These are phyloP conservation scores for Stictocephala bisonia DNA, from an alignment of 2,888 invertebrate genomes.

Conservation along the genomic window DNA sequence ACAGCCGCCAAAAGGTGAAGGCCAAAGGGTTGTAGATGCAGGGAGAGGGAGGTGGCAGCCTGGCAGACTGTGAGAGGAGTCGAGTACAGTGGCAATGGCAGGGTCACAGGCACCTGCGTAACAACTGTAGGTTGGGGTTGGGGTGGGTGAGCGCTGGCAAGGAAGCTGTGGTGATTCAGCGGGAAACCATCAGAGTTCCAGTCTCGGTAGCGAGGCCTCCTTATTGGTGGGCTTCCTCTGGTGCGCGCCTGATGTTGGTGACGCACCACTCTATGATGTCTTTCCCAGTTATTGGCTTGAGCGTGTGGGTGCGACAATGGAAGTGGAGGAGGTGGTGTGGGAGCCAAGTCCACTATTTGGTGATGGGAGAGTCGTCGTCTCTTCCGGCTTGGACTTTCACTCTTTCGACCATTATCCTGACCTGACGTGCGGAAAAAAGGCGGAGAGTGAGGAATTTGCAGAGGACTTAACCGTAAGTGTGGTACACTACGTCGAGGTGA, in stretches of 20 bases:
- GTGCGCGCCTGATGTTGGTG: constrained; percentile 22
- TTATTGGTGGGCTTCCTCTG: constrained; percentile 67
- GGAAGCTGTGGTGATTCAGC: constrained; percentile 46
- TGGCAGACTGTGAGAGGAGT: constrained; percentile 57
- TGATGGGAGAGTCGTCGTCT: constrained; percentile 77
- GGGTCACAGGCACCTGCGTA: constrained; percentile 70
- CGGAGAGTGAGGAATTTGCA: constrained; percentile 69
- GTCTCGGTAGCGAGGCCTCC: constrained; percentile 68
- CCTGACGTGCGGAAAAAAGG: constrained; percentile 68
- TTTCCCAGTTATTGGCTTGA: constrained; percentile 56
- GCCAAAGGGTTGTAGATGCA: constrained; percentile 48
- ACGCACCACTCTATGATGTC: constrained; percentile 46
- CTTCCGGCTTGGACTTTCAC: constrained; percentile 88
- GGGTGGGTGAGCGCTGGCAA: constrained; percentile 60
- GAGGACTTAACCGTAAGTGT: constrained; percentile 69
- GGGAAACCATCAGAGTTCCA: constrained; percentile 55
- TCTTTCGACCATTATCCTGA: constrained; percentile 73
- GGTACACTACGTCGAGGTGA: constrained; percentile 53
- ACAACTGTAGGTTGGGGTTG: constrained; percentile 64
- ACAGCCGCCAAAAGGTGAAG: constrained; percentile 58
- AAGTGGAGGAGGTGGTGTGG: constrained; percentile 60
- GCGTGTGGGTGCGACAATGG: constrained; percentile 58
- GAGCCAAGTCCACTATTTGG: constrained; percentile 63
- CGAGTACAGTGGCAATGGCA: constrained; percentile 66
- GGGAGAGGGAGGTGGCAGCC: constrained; percentile 52